Percentiles rank a stretch among this genome's conserved stretches.
phyloP scores from a whole-genome alignment of 2,888 invertebrate genomes.

The Platycnemis pennipes region DNA sequence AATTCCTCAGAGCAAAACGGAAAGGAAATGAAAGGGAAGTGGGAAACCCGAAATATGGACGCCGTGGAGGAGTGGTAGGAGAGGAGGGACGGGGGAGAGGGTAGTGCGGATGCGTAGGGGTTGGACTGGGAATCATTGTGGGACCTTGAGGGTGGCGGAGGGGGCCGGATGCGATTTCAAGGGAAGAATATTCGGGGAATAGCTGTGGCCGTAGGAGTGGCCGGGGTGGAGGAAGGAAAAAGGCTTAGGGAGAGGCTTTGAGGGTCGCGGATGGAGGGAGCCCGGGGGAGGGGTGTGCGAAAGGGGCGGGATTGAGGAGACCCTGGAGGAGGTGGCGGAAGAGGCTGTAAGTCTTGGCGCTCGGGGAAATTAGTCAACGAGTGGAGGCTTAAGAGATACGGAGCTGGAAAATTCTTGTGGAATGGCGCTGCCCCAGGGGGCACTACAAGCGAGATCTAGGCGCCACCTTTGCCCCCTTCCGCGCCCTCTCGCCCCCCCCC shows the following conservation, averaged over 20 bases:
- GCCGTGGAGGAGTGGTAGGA: background rate
- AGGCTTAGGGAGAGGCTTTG: slow-evolving; percentile 4
- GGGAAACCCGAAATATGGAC: background rate
- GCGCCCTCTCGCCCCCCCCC: background rate
- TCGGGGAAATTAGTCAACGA: slow-evolving; percentile 66
- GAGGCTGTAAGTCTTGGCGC: slow-evolving; percentile 64
- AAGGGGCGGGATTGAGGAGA: slow-evolving; percentile 50
- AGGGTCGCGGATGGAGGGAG: background rate
- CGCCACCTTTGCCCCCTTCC: slow-evolving; percentile 36
- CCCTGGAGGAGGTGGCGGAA: slow-evolving; percentile 53
- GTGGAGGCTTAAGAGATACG: slow-evolving; percentile 66
- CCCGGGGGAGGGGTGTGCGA: background rate
- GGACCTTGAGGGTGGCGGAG: slow-evolving; percentile 7
- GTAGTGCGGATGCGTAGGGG: background rate
- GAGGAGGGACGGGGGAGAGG: background rate
- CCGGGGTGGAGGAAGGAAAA: background rate
- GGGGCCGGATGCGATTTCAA: background rate
- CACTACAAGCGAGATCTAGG: slow-evolving; percentile 7
- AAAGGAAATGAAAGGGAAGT: background rate
- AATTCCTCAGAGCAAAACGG: background rate
- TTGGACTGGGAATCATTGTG: slow-evolving; percentile 42
- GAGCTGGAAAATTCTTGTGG: slow-evolving; percentile 63
- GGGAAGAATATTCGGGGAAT: slow-evolving; percentile 9
- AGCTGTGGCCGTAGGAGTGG: background rate
- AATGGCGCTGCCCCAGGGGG: slow-evolving; percentile 63